Conservation (phyloP, 2,888 invertebrate species). For the Hirtodrosophila duncani region DNA sequence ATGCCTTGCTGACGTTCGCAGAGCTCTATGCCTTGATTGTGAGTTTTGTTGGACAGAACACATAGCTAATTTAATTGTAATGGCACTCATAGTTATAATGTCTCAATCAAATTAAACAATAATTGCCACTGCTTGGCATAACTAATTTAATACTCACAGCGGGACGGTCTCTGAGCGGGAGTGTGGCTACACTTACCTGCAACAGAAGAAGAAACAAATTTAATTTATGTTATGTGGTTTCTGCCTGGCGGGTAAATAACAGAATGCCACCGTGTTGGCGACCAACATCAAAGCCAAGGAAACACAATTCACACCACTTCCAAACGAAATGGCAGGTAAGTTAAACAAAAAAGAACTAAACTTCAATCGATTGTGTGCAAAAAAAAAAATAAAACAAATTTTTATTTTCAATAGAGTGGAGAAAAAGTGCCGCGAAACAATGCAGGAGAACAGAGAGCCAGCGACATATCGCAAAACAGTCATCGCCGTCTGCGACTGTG, state of each 20-base stretch:
- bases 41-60: no score
- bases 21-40: no score
- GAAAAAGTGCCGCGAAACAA: conserved; percentile 36
- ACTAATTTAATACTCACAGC: conserved; percentile 38
- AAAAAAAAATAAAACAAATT: conserved; percentile 62
- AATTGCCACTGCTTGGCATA: conserved; percentile 37
- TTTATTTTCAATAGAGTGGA: conserved; percentile 38
- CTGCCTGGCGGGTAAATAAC: conserved; percentile 25
- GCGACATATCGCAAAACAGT: conserved; percentile 16
- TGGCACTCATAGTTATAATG: conserved; percentile 37
- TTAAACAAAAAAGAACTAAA: conserved; percentile 30
- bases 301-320: neutral
- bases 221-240: conserved; percentile 17
- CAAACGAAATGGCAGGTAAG: conserved; percentile 13
- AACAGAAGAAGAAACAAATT: conserved; percentile 25
- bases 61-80: conserved; percentile 44
- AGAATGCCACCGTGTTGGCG: conserved; percentile 16
- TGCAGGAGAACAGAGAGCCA: conserved; percentile 3
- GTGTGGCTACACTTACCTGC: conserved; percentile 25
- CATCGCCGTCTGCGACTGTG: conserved; percentile 12
- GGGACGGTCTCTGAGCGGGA: neutral
- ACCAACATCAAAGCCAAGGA: conserved; percentile 49
- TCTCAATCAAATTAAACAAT: conserved; percentile 43
- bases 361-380: conserved; percentile 62
- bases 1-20: no score